Base-by-base conservation (phyloP, 92 coral and sea anemone genomes). In the Palythoa grandiflora region DNA sequence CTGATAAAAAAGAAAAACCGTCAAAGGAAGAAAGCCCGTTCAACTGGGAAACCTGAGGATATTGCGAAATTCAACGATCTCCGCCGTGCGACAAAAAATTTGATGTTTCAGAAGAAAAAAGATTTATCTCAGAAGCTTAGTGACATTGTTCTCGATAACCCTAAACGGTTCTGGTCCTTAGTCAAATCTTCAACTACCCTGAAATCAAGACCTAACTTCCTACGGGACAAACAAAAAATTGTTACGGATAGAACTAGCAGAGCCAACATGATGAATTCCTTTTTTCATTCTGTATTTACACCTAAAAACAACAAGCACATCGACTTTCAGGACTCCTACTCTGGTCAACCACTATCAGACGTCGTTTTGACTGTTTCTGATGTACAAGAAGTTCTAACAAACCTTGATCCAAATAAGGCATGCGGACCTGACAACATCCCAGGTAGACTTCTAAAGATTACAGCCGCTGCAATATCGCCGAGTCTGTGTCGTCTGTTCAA, bases 351-450 rank as follows among this genome's bases (percentile, higher is more conserved):
- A 38, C 19, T 20, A 53, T 37, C 52, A 83, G 51, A 53, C 15
- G 20, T 61, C 72, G 44, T 68, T 57, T 57, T 57, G 5, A 11
- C 74, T 47, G 84, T 79, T 79, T 38, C 73, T 55, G 84, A 79
- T 10, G 73, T 79, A 38, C 50, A 17, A 38, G 70, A 78, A 28
- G 88, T 79, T 28, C 88, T 80, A 68, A 21, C 53, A 52, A 39
- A 68, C 87, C 60, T 80, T 39, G 93, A 93, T 54, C 93, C 90
- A 15, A 91, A 91, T 19, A 93, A 93, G 60, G 93, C 93, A 17
- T 92, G 91, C 47, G 93, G 91, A 15, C 87, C 87, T 12, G 95
- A 90, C 54, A 68, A 71, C 44, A 93, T 91, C 61, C 95, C 95
- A 37, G 91, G 87, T 14, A 54, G 54, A 16, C 84, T 93, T 11